Evolutionary conservation across 2,113 vertebrate species (phyloP).

Genomic region (Toxotes chatareus): DNA sequence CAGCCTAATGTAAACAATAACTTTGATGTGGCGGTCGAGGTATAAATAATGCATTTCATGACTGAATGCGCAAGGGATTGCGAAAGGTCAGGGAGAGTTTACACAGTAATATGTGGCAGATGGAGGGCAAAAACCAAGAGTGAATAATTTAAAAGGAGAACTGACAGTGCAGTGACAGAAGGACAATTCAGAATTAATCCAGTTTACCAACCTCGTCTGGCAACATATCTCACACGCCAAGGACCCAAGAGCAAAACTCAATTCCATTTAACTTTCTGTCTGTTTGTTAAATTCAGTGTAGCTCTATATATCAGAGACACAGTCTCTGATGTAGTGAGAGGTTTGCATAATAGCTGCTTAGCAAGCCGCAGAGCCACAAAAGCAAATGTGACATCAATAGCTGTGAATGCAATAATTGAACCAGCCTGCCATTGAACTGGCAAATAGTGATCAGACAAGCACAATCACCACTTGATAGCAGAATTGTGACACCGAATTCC

Average conservation of each 20-base stretch:
- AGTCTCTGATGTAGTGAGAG: slow-evolving; percentile 37
- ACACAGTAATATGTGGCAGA: slow-evolving; percentile 73
- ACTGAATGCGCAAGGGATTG: slow-evolving; percentile 69
- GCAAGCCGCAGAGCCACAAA: slow-evolving; percentile 3
- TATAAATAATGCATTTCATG: slow-evolving; percentile 81
- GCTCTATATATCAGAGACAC: slow-evolving; percentile 23
- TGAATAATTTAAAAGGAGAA: slow-evolving; percentile 77
- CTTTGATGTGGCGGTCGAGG: slow-evolving; percentile 58
- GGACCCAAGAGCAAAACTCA: slow-evolving; percentile 42
- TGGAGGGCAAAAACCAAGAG: slow-evolving; percentile 71
- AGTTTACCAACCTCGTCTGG: slow-evolving; percentile 59
- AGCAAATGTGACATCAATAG: slow-evolving; percentile 41
- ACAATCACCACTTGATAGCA: slow-evolving; percentile 50
- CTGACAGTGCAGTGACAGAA: slow-evolving; percentile 63
- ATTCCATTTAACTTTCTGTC: slow-evolving; percentile 63
- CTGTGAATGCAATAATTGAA: slow-evolving; percentile 54
- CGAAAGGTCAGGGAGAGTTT: slow-evolving; percentile 81
- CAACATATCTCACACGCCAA: slow-evolving; percentile 39
- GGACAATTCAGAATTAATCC: slow-evolving; percentile 70
- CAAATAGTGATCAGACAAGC: slow-evolving; percentile 47
- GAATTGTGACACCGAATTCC: slow-evolving; percentile 60
- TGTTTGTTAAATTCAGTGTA: slow-evolving; percentile 43
- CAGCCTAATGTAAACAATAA: slow-evolving; percentile 72
- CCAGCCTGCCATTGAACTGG: slow-evolving; percentile 41
- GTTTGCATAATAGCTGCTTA: slow-evolving; percentile 48